A percentile compares a stretch with the other conserved stretches of the same genome.
These are phyloP conservation scores for Pollimyrus isidori DNA, from an alignment of 2,113 vertebrate genomes.

Conservation along the genomic window DNA sequence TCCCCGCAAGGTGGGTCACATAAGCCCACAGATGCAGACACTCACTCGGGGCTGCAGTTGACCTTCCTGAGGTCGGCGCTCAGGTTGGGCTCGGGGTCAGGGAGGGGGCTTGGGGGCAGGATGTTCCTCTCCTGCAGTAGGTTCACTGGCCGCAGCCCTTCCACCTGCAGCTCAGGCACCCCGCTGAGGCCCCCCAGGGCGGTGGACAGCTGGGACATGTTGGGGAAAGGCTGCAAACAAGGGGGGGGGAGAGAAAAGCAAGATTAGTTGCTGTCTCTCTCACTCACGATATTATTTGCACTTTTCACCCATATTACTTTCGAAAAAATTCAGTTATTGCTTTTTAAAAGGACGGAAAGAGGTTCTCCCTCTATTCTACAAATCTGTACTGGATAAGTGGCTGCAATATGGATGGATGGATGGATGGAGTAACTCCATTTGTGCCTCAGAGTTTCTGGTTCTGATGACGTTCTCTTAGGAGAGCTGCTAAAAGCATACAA, in stretches of 20 bases:
- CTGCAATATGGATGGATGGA: neutral
- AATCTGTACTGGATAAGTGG: neutral
- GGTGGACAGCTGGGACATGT: conserved; percentile 76
- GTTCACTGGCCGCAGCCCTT: conserved; percentile 80
- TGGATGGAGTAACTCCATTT: neutral
- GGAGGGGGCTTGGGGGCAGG: conserved; percentile 68
- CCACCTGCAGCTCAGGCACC: conserved; percentile 80
- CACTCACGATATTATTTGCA: conserved; percentile 1
- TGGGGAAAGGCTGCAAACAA: conserved; percentile 70
- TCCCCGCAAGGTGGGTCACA: neutral
- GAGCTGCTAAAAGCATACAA: neutral
- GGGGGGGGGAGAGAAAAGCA: neutral
- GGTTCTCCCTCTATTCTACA: neutral
- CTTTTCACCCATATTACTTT: neutral
- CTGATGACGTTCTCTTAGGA: neutral
- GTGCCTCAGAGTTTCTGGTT: neutral
- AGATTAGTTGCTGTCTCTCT: conserved; percentile 20
- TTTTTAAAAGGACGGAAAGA: neutral
- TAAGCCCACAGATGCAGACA: neutral
- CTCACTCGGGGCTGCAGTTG: conserved; percentile 95
- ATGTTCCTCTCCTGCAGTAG: conserved; percentile 84
- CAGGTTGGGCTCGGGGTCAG: conserved; percentile 81
- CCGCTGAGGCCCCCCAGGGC: conserved; percentile 80
- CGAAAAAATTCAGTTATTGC: neutral
- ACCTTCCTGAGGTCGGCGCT: conserved; percentile 81